Evolutionary conservation across 1,140 invertebrate genomes (phyloP).

Genomic region (Dendrolimus punctatus): DNA sequence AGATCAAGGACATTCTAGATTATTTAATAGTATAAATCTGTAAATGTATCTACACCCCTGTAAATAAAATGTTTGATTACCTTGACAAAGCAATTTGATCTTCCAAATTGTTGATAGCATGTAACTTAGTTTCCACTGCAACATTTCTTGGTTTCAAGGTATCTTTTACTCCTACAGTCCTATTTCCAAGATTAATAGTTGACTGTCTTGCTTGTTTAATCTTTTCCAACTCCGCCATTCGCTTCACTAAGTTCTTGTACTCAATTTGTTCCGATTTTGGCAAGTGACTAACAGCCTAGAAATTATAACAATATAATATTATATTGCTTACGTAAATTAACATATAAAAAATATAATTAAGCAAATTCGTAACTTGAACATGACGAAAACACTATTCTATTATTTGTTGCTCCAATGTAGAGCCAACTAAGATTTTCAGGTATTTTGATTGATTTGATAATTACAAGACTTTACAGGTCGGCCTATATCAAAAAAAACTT

Average conservation of each 20-base stretch:
- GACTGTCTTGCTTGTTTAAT: conserved; percentile 51
- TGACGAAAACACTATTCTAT: too few species aligned
- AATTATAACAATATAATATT: conserved; percentile 16
- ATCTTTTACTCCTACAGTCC: conserved; percentile 25
- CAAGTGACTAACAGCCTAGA: conserved; percentile 64
- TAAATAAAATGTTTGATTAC: conserved; percentile 21
- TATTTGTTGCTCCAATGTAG: too few species aligned
- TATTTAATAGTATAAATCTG: too few species aligned
- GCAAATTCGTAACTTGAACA: too few species aligned
- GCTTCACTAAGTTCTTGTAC: conserved; percentile 62
- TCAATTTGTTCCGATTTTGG: conserved; percentile 65
- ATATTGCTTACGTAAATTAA: background rate
- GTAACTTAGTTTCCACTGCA: conserved; percentile 18
- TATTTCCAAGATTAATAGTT: conserved; percentile 25
- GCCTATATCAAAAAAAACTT: too few species aligned
- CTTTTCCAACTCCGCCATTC: conserved; percentile 67
- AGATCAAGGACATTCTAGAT: too few species aligned
- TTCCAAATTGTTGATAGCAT: conserved; percentile 34
- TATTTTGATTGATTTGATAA: too few species aligned
- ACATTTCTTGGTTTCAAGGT: conserved; percentile 38
- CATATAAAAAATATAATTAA: too few species aligned
- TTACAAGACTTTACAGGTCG: too few species aligned
- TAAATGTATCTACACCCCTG: background rate
- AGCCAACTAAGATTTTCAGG: too few species aligned
- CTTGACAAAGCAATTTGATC: conserved; percentile 54